A percentile compares a stretch with the other conserved stretches of the same genome.
Evolutionary conservation across 1,140 invertebrate species (phyloP).

Genomic region (Phymastichus coffea): DNA sequence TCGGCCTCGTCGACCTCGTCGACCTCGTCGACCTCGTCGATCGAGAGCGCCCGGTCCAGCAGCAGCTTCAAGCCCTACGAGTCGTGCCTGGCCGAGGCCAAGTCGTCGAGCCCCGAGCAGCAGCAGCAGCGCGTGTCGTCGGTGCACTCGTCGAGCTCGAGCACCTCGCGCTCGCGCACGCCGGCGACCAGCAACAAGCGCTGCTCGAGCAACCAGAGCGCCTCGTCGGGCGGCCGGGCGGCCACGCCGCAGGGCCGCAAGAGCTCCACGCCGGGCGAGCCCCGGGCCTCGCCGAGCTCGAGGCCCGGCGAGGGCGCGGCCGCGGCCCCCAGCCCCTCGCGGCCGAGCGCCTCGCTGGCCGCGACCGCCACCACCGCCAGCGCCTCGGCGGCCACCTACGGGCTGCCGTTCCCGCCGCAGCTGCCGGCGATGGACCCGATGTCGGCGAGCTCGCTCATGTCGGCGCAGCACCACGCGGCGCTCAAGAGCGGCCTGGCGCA

Average conservation of each 20-base stretch:
- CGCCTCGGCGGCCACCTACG: slow-evolving; percentile 52
- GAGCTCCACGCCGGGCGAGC: slow-evolving; percentile 52
- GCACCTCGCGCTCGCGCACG: slow-evolving; percentile 40
- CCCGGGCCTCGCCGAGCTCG: slow-evolving; percentile 54
- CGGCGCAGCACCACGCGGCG: slow-evolving; percentile 68
- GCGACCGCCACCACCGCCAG: slow-evolving; percentile 58
- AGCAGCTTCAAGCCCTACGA: slow-evolving; percentile 75
- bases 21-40: slow-evolving; percentile 45
- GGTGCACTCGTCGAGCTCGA: slow-evolving; percentile 41
- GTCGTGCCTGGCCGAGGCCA: slow-evolving; percentile 56
- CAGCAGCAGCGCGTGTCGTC: slow-evolving; percentile 42
- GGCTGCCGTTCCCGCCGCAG: slow-evolving; percentile 58
- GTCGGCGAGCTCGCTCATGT: slow-evolving; percentile 70
- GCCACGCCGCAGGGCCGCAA: slow-evolving; percentile 61
- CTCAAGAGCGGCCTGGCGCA: slow-evolving; percentile 60
- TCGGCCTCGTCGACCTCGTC: slow-evolving; percentile 43
- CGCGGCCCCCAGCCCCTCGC: slow-evolving; percentile 65
- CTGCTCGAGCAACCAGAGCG: slow-evolving; percentile 66
- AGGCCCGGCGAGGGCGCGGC: slow-evolving; percentile 57
- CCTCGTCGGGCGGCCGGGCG: slow-evolving; percentile 58
- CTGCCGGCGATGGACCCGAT: slow-evolving; percentile 70
- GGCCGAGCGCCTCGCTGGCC: slow-evolving; percentile 58
- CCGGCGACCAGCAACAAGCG: slow-evolving; percentile 52
- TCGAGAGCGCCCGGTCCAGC: slow-evolving; percentile 47
- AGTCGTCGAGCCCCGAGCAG: slow-evolving; percentile 45